phyloP scores from a whole-genome alignment of 2,888 invertebrate species.

The Helleia helle region DNA sequence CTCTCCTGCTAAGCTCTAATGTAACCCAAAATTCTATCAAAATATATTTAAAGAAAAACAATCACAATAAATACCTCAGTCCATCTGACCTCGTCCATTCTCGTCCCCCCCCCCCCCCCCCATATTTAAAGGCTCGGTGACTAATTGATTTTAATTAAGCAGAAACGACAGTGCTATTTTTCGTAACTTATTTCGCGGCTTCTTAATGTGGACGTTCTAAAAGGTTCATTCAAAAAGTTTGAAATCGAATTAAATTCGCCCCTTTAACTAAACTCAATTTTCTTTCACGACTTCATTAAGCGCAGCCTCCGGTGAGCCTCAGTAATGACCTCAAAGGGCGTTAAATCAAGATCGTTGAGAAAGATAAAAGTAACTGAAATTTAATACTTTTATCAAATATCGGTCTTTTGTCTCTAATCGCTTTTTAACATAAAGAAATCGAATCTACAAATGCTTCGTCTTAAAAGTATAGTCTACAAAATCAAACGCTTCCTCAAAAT shows the following conservation, averaged over 20 bases:
- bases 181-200: conserved; percentile 53
- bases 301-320: conserved; percentile 65
- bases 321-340: conserved; percentile 68
- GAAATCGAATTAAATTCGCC: conserved; percentile 71
- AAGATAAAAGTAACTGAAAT: conserved; percentile 63
- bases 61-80: too few relatives aligned
- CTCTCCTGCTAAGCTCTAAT: too few relatives aligned
- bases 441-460: conserved; percentile 2
- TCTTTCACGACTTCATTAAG: conserved; percentile 71
- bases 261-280: conserved; percentile 72
- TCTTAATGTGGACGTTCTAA: conserved; percentile 46
- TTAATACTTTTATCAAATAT: conserved; percentile 60
- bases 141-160: conserved; percentile 67
- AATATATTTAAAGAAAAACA: too few relatives aligned
- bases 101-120: too few relatives aligned
- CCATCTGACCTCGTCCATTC: too few relatives aligned
- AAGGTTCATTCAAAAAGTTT: conserved; percentile 67
- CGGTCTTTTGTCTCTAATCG: conserved; percentile 42
- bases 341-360: conserved; percentile 68
- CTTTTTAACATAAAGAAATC: conserved; percentile 22
- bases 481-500: conserved; percentile 1
- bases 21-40: too few relatives aligned
- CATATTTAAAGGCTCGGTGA: conserved; percentile 49
- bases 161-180: conserved; percentile 54
- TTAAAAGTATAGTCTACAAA: neutral